These are phyloP conservation scores for Tragopan temminckii DNA, from an alignment of 2,797 vertebrate genomes.

Conservation along the genomic window DNA sequence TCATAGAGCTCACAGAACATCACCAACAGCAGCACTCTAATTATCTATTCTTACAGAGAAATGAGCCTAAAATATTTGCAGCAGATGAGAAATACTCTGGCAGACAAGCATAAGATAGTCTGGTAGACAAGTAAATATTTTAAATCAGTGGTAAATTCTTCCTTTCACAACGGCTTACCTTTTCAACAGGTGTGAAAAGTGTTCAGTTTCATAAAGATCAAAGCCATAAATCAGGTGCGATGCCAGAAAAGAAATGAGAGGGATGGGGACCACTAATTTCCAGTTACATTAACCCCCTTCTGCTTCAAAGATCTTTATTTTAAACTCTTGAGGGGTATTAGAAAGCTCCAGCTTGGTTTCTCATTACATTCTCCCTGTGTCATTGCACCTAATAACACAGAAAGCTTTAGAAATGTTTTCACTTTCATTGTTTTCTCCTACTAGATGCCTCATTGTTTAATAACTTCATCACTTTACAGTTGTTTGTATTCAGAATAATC, in stretches of 20 bases:
- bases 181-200: not conserved
- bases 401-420: conserved; percentile 47
- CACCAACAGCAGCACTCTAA: not conserved
- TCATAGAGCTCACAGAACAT: not conserved
- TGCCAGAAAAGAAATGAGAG: not conserved
- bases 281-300: conserved; percentile 53
- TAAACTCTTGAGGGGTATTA: conserved; percentile 57
- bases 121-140: not conserved
- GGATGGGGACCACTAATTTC: conserved; percentile 14
- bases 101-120: not conserved
- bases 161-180: not conserved
- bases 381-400: conserved; percentile 60
- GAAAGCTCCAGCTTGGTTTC: conserved; percentile 63
- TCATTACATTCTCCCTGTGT: conserved; percentile 66
- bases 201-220: not conserved
- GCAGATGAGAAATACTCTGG: not conserved
- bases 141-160: not conserved
- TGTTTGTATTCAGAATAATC: conserved; percentile 59
- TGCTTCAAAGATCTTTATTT: conserved; percentile 62
- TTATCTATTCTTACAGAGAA: not conserved
- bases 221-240: not conserved
- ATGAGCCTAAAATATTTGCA: not conserved
- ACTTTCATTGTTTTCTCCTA: conserved; percentile 66
- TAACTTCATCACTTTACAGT: conserved; percentile 54
- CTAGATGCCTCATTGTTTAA: conserved; percentile 54